phyloP scores from a whole-genome alignment of 2,113 vertebrate genomes.

The Dromiciops gliroides region DNA sequence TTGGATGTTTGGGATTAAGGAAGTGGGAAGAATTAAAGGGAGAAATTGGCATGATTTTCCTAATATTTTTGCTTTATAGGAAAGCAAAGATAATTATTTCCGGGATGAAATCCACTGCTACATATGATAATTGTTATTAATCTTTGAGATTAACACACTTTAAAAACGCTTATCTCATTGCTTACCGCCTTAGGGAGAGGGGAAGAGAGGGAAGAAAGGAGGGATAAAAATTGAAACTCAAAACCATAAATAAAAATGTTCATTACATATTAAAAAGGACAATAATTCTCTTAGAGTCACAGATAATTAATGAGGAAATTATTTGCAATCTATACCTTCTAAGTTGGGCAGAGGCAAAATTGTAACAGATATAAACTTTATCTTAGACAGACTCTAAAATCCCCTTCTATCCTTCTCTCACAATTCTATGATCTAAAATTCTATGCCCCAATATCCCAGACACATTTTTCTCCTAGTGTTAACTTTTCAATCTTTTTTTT shows the following conservation, averaged over 20 bases:
- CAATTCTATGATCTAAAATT: not conserved
- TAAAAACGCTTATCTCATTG: too few relatives aligned
- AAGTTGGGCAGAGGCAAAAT: not conserved
- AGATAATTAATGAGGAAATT: not conserved
- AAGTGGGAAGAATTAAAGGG: not conserved
- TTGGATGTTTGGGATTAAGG: not conserved
- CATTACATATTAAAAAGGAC: too few relatives aligned
- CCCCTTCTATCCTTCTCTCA: not conserved
- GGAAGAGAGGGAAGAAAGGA: too few relatives aligned
- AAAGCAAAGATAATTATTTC: not conserved
- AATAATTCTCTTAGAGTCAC: not conserved
- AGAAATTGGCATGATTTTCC: not conserved
- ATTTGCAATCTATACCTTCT: not conserved
- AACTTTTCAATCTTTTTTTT: constrained; percentile 39
- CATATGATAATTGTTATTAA: not conserved
- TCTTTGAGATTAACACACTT: not conserved
- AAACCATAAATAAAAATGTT: too few relatives aligned
- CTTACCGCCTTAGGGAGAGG: too few relatives aligned
- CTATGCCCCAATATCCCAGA: constrained; percentile 33
- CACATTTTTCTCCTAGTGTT: constrained; percentile 31
- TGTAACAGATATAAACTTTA: not conserved
- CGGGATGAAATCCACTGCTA: not conserved
- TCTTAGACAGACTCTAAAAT: not conserved
- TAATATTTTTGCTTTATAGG: not conserved
- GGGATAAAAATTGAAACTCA: too few relatives aligned